phyloP scores from a whole-genome alignment of 2,888 invertebrate species.

The Amphiduros pacificus region DNA sequence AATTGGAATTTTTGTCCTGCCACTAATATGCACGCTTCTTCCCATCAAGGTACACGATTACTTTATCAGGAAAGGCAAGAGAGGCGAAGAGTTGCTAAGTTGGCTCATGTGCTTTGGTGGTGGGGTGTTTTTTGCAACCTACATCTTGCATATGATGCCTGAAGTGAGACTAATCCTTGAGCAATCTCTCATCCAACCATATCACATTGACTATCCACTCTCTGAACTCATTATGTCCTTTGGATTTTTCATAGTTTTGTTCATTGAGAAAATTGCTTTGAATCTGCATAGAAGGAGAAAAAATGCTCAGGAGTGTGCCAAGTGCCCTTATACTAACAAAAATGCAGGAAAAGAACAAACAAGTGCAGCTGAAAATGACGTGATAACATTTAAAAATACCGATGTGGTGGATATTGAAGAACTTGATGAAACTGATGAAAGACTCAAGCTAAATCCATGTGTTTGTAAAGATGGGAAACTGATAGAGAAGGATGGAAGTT shows the following conservation, averaged over 20 bases:
- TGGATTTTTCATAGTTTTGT: constrained; percentile 52
- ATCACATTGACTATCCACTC: constrained; percentile 23
- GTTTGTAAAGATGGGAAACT: constrained; percentile 8
- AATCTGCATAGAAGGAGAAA: constrained; percentile 18
- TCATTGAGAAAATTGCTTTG: constrained; percentile 42
- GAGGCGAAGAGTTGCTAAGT: constrained; percentile 29
- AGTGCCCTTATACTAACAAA: constrained; percentile 14
- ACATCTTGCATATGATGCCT: constrained; percentile 55
- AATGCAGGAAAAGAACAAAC: background rate
- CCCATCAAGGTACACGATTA: constrained; percentile 28
- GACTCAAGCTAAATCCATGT: background rate
- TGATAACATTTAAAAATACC: background rate
- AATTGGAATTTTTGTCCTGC: constrained; percentile 28
- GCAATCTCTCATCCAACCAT: constrained; percentile 22
- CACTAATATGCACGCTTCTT: constrained; percentile 28
- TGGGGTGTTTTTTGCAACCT: constrained; percentile 56
- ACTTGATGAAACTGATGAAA: background rate
- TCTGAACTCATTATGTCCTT: constrained; percentile 34
- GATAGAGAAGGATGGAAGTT: too few relatives aligned
- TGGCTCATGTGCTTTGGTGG: constrained; percentile 50
- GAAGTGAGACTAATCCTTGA: constrained; percentile 43
- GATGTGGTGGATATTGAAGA: background rate
- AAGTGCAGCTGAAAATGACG: background rate
- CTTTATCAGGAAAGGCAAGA: constrained; percentile 25
- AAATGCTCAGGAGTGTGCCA: background rate